These are phyloP conservation scores for Cairina moschata DNA, from an alignment of 2,113 vertebrate genomes.

Conservation along the genomic window DNA sequence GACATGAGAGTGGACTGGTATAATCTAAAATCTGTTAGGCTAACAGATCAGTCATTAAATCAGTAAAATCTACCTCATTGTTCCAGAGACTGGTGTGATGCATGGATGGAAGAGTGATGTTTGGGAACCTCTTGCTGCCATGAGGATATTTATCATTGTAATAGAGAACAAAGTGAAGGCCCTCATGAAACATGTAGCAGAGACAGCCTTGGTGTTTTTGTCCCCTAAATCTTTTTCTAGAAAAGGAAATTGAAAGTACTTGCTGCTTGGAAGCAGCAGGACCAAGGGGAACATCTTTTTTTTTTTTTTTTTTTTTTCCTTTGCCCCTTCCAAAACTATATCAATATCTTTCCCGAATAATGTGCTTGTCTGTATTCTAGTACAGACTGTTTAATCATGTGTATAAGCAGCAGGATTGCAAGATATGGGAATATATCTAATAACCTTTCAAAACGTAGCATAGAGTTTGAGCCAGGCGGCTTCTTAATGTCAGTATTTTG, in stretches of 20 bases:
- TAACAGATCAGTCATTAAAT: conserved; percentile 33
- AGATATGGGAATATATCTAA: not conserved
- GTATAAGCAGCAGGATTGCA: not conserved
- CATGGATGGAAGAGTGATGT: not conserved
- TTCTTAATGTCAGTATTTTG: not conserved
- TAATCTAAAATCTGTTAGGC: conserved; percentile 32
- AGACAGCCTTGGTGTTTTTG: conserved; percentile 38
- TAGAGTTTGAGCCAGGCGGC: not conserved
- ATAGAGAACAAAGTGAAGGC: conserved; percentile 18
- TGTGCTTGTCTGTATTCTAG: not conserved
- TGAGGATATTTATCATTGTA: conserved; percentile 9
- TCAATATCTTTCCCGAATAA: not conserved
- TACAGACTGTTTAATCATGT: not conserved
- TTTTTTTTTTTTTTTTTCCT: accelerated
- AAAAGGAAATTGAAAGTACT: conserved; percentile 32
- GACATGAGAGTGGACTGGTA: not conserved
- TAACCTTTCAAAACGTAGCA: not conserved
- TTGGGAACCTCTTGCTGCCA: not conserved
- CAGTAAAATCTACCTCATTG: conserved; percentile 5
- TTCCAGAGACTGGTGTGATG: not conserved
- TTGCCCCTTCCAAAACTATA: not conserved
- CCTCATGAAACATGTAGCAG: not conserved
- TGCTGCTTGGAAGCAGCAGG: not conserved
- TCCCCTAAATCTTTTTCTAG: conserved; percentile 43
- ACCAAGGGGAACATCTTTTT: not conserved